A percentile compares a stretch with the other conserved stretches of the same genome.
Conservation (phyloP, 1,140 invertebrate genomes). For the Ooceraea biroi region DNA sequence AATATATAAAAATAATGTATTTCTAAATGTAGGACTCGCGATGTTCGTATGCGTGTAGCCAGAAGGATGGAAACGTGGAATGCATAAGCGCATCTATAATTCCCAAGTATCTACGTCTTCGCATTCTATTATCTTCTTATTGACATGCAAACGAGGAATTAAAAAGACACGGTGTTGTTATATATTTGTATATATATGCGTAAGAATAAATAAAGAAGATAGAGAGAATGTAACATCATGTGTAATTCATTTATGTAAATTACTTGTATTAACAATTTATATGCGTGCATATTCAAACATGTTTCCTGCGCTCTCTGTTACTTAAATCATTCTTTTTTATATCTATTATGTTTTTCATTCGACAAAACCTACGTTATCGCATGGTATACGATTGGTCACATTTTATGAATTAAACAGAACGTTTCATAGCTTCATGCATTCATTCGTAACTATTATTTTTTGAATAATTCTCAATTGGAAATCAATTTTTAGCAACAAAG, state of each 20-base stretch:
- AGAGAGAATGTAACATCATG: background rate
- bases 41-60: background rate
- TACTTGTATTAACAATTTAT: background rate
- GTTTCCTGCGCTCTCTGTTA: background rate
- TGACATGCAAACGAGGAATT: background rate
- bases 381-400: background rate
- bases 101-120: background rate
- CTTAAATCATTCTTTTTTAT: constrained; percentile 2
- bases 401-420: background rate
- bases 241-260: background rate
- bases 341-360: background rate
- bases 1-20: constrained; percentile 37
- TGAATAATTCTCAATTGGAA: too few relatives aligned
- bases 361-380: background rate
- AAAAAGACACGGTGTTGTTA: background rate
- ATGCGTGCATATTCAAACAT: background rate
- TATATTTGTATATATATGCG: background rate
- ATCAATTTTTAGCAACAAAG: too few relatives aligned
- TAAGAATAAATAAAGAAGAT: constrained; percentile 29
- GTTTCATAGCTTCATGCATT: too few relatives aligned
- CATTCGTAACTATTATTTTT: too few relatives aligned
- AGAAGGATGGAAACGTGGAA: background rate
- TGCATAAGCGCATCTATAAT: background rate
- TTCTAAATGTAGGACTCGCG: constrained; percentile 22
- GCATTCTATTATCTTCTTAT: constrained; percentile 18